A percentile compares a stretch with the other conserved stretches of the same genome.
phyloP scores from a whole-genome alignment of 2,113 vertebrate genomes.

The Pluvianellus socialis region DNA sequence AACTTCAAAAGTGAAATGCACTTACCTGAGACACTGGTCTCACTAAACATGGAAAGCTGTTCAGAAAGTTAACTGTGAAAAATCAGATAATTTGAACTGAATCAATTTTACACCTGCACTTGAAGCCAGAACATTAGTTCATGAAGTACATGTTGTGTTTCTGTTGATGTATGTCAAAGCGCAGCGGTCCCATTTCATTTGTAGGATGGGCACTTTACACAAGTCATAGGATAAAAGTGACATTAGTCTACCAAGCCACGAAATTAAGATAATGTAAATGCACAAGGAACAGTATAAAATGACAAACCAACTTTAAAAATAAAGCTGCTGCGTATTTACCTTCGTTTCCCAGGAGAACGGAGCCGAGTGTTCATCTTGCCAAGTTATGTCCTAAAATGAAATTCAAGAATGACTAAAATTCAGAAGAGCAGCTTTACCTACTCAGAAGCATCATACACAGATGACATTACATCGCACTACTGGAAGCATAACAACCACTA shows the following conservation, averaged over 20 bases:
- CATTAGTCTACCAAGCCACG: background rate
- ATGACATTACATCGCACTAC: background rate
- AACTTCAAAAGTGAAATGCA: background rate
- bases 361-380: conserved; percentile 98
- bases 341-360: conserved; percentile 99
- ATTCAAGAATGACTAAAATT: conserved; percentile 59
- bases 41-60: background rate
- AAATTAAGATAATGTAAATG: background rate
- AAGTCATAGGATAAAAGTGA: background rate
- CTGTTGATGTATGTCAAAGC: background rate
- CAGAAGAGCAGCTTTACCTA: background rate
- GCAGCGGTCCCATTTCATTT: background rate
- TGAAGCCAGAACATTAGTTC: background rate
- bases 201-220: background rate
- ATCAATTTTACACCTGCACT: background rate
- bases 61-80: background rate
- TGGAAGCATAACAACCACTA: background rate
- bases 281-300: background rate
- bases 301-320: background rate
- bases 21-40: background rate
- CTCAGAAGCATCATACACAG: background rate
- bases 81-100: background rate
- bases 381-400: conserved; percentile 90
- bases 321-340: conserved; percentile 75
- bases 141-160: background rate